Evolutionary conservation across 2,888 invertebrate genomes (phyloP), one percentile per base, ranked within the genome.

Genomic region (Platycheirus rosarum): DNA sequence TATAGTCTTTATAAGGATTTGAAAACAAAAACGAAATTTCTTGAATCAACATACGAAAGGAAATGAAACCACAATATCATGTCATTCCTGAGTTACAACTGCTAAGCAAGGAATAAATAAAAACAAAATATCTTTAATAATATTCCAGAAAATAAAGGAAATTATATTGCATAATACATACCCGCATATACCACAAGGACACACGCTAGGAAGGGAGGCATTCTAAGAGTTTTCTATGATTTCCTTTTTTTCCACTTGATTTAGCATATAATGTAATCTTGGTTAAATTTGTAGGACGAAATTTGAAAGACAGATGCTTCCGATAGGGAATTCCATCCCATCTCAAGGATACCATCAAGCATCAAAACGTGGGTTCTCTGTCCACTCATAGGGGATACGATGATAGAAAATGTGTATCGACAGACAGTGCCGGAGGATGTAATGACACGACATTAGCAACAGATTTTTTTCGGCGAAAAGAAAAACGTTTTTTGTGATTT

Each of bases 21-120:
- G 13, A 8, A 20, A 60, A 29, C 40, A 42, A 60, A 26, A 14
- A 1, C 29, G 8, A 23, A 23, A 60, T 60, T 44, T 44, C 29
- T 29, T 29, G n/a, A 18, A 29, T 44, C 11, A 42, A 42, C 5
- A 42, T 60, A 42, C n/a, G 16, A 42, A 42, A 60, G 48, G 57
- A 57, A 40, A 26, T 42, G 40, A 60, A 42, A 60, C 60, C 60
- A 60, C 44, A 60, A 18, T 44, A 29, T 60, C 44, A 44, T 60
- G 44, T 60, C 60, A 32, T 60, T 60, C 13, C 16, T 26, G 29
- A 29, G 42, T 26, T 44, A 44, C 60, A 60, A 44, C 11, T 44
- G 26, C 9, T 0, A 2, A 14, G 2, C 2, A 13, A 13, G 3
- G 13, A 40, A 42, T 1, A 29, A 8, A 8, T 1, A 16, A 26